These are phyloP conservation scores for Serrognathus titanus DNA, from an alignment of 2,888 invertebrate species.

Conservation along the genomic window DNA sequence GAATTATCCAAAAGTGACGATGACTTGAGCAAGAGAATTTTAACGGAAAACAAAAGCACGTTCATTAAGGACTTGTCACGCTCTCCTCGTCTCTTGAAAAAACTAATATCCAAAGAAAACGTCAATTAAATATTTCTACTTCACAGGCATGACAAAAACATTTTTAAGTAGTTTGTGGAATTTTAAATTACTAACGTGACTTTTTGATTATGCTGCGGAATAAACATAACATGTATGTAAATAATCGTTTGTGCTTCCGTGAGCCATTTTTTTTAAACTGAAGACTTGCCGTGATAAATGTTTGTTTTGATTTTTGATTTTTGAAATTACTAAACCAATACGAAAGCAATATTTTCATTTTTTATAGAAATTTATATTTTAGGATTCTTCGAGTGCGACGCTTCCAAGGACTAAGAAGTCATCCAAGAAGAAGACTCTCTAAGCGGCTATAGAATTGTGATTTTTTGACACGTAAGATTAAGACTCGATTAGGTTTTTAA, in stretches of 20 bases:
- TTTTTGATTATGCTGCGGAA: neutral
- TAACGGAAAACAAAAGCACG: too few species aligned
- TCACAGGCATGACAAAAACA: slow-evolving; percentile 14
- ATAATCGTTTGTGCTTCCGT: too few species aligned
- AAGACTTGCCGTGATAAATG: too few species aligned
- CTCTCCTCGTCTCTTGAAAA: neutral
- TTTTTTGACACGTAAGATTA: slow-evolving; percentile 7
- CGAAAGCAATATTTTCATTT: slow-evolving; percentile 7
- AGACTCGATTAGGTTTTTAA: slow-evolving; percentile 14
- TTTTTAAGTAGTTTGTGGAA: slow-evolving; percentile 3
- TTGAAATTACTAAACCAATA: slow-evolving; percentile 1
- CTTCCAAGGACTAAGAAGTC: slow-evolving; percentile 68
- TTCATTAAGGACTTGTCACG: neutral
- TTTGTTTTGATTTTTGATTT: slow-evolving; percentile 4
- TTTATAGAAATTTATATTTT: slow-evolving; percentile 36
- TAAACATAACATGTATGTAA: too few species aligned
- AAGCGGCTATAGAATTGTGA: slow-evolving; percentile 20
- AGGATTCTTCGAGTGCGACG: slow-evolving; percentile 68
- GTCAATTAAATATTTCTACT: slow-evolving; percentile 6
- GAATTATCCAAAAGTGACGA: slow-evolving; percentile 39
- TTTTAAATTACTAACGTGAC: neutral
- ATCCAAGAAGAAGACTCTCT: slow-evolving; percentile 64
- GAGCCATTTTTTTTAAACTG: too few species aligned
- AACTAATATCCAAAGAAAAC: neutral
- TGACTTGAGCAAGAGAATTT: slow-evolving; percentile 10